These are phyloP conservation scores for Dreissena polymorpha DNA, from an alignment of 1,140 invertebrate species.

Conservation along the genomic window DNA sequence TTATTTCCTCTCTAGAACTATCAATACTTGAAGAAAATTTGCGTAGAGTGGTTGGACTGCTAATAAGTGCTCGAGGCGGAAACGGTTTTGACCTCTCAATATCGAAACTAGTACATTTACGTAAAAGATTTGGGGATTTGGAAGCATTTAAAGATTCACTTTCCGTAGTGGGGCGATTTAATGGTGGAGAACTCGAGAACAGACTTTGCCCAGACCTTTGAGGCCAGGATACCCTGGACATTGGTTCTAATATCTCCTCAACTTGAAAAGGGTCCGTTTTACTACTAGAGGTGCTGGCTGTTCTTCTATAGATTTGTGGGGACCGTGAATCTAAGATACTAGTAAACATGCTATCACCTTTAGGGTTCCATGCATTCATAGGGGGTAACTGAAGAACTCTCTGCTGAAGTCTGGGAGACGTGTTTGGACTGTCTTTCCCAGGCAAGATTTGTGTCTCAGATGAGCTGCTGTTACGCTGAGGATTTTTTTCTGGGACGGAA, in stretches of 20 bases:
- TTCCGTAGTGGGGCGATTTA: no score
- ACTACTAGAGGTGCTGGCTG: neutral
- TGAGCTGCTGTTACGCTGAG: neutral
- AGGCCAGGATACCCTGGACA: conserved; percentile 46
- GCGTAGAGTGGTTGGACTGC: conserved; percentile 17
- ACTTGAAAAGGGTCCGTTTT: conserved; percentile 19
- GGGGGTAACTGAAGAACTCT: conserved; percentile 42
- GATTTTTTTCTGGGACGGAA: neutral
- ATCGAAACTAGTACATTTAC: conserved; percentile 51
- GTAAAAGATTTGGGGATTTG: conserved; percentile 40
- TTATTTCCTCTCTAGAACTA: neutral
- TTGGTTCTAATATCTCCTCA: neutral
- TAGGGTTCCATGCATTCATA: conserved; percentile 40
- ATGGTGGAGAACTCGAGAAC: neutral
- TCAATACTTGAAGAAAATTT: conserved; percentile 27
- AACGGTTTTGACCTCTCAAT: conserved; percentile 47
- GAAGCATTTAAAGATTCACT: neutral
- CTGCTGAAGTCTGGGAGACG: conserved; percentile 5
- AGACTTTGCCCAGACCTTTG: conserved; percentile 1
- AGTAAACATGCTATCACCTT: conserved; percentile 36
- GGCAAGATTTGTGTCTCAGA: neutral
- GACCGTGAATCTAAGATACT: conserved; percentile 50
- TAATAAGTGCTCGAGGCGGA: conserved; percentile 40
- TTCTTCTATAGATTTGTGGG: conserved; percentile 46
- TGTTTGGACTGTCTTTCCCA: neutral